Base-by-base conservation (phyloP, 2,888 invertebrate genomes). In the Drosophila putrida region DNA sequence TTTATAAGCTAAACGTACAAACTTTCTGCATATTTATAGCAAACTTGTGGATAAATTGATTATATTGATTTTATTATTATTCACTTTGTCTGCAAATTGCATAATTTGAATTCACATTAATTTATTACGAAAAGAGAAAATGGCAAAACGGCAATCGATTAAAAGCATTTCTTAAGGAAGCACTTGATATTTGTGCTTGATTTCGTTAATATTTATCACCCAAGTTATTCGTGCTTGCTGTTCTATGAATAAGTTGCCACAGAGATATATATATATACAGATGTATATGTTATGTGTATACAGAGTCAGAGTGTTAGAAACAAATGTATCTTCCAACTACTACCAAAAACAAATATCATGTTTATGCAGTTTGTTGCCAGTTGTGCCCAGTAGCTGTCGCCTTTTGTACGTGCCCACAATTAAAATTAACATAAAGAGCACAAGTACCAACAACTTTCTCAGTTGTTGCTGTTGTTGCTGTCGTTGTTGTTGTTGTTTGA, bases 401-500 rank as follows among this genome's bases (percentile, higher is more conserved):
- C 71, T 69, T 66, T 71, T 60, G 73, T 85, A 85, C 85, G 85
- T 85, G 85, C 75, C 71, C 76, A 89, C 89, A 89, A 85, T 85
- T 85, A 85, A 89, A 81, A 81, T 82, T 70, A 72, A 78, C 73
- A 84, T 73, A 77, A 73, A 70, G 54, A 77, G 64, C 57, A 69
- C 20, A 55, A 55, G 43, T 62, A 68, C 58, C 75, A 75, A 65
- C 57, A 76, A 57, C 35, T 28, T 51, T 10, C 33, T 49, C 41
- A 58, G 44, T 62, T 70, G 41, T 13, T 58, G 49, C 33, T 69
- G 53, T 64, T 61, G 60, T 59, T 71, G n/a, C n/a, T n/a, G n/a
- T n/a, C n/a, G 44, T 62, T 70, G 41, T 13, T 58, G 49, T 36
- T 69, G 53, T 64, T 61, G 60, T 59, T 71, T 71, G 66, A 51